A percentile compares a stretch with the other conserved stretches of the same genome.
Evolutionary conservation across 2,113 vertebrate species (phyloP).

Genomic region (Toxostoma redivivum): DNA sequence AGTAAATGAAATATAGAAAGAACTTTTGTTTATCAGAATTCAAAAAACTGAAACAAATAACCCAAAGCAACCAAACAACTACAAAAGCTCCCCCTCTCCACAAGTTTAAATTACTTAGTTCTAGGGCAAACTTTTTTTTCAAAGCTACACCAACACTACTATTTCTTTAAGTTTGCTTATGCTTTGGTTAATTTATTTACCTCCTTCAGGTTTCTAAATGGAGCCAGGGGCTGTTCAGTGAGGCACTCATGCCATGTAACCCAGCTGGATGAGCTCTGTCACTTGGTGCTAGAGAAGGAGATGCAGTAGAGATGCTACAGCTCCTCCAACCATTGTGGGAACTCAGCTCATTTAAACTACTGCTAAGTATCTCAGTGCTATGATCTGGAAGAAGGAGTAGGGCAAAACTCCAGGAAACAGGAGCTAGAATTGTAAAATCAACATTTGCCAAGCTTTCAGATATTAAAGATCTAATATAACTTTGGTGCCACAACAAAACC

Average conservation of each 20-base stretch:
- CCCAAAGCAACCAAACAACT: neutral
- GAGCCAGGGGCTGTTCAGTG: neutral
- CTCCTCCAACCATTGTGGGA: neutral
- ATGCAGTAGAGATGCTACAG: rapidly evolving
- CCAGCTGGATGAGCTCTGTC: neutral
- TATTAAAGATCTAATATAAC: neutral
- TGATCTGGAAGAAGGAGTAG: neutral
- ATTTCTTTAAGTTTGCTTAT: neutral
- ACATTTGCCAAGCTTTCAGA: neutral
- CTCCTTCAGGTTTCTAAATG: neutral
- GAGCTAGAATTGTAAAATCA: neutral
- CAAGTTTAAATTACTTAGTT: neutral
- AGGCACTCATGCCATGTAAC: rapidly evolving
- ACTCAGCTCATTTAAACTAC: neutral
- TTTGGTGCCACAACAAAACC: neutral
- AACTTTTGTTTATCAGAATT: neutral
- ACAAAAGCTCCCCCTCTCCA: neutral
- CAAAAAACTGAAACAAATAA: neutral
- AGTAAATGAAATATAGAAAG: neutral
- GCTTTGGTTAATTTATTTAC: neutral
- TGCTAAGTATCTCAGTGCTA: neutral
- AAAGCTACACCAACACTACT: neutral
- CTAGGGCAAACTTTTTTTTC: neutral
- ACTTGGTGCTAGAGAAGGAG: neutral
- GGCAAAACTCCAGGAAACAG: neutral